Evolutionary conservation across 2,888 invertebrate species (phyloP).

Genomic region (Pseudanteris insignis): DNA sequence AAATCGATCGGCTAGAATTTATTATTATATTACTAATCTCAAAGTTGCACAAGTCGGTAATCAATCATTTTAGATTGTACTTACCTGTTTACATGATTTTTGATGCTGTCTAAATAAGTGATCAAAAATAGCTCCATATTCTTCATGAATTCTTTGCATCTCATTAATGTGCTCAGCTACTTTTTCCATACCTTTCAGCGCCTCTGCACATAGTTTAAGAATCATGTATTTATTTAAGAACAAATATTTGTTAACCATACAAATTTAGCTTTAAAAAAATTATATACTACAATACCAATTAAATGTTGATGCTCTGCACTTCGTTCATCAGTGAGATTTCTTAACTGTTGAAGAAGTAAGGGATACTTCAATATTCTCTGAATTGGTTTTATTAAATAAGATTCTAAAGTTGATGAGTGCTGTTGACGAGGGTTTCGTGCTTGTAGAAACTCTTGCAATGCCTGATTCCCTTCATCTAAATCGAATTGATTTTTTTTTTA

Average conservation of each 20-base stretch:
- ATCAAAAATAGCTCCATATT: slow-evolving; percentile 98
- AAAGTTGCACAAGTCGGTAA: too few species aligned
- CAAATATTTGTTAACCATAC: too few species aligned
- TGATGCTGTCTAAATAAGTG: slow-evolving; percentile 95
- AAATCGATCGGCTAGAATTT: slow-evolving; percentile 82
- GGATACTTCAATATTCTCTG: slow-evolving; percentile 98
- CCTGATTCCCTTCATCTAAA: slow-evolving; percentile 93
- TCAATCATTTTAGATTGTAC: neutral
- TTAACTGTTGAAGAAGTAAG: slow-evolving; percentile 90
- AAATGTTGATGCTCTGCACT: slow-evolving; percentile 95
- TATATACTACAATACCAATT: slow-evolving; percentile 81
- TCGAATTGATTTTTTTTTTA: slow-evolving; percentile 9
- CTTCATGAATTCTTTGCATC: slow-evolving; percentile 99
- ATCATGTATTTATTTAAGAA: too few species aligned
- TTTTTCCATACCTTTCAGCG: slow-evolving; percentile 96
- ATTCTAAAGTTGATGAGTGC: slow-evolving; percentile 95
- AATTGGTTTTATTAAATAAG: slow-evolving; percentile 98
- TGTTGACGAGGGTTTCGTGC: slow-evolving; percentile 96
- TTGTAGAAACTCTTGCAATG: slow-evolving; percentile 92
- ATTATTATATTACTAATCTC: neutral
- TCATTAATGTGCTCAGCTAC: slow-evolving; percentile 99
- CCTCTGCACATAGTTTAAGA: too few species aligned
- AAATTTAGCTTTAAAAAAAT: too few species aligned
- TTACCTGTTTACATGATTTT: slow-evolving; percentile 87
- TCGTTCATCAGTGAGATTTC: slow-evolving; percentile 90